Evolutionary conservation across 2,113 vertebrate species (phyloP).

Genomic region (Phyllostomus discolor): DNA sequence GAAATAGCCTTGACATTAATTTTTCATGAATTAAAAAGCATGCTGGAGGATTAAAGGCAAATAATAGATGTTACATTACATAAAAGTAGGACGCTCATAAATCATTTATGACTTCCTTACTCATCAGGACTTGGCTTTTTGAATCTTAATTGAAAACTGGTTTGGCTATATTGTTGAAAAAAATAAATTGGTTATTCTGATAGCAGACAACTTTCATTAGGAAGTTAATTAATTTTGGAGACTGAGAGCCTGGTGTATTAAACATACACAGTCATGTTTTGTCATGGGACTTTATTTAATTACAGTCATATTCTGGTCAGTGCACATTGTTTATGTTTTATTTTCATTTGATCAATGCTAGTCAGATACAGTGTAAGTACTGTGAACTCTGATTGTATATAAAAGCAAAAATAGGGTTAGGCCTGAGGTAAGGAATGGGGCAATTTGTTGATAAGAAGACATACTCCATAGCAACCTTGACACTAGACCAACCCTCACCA

Average conservation of each 20-base stretch:
- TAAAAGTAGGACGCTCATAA: slow-evolving; percentile 73
- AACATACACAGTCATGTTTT: slow-evolving; percentile 58
- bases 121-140: slow-evolving; percentile 70
- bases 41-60: slow-evolving; percentile 72
- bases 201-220: slow-evolving; percentile 77
- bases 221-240: slow-evolving; percentile 79
- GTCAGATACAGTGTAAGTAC: background rate
- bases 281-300: slow-evolving; percentile 67
- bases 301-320: slow-evolving; percentile 54
- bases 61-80: slow-evolving; percentile 75
- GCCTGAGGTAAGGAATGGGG: background rate
- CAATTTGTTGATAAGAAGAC: background rate
- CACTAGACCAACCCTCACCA: background rate
- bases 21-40: slow-evolving; percentile 73
- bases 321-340: slow-evolving; percentile 47
- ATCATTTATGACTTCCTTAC: slow-evolving; percentile 76
- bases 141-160: slow-evolving; percentile 78
- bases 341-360: slow-evolving; percentile 51
- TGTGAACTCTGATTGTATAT: background rate
- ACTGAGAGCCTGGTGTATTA: slow-evolving; percentile 57
- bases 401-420: background rate
- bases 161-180: slow-evolving; percentile 72
- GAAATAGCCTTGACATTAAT: slow-evolving; percentile 69
- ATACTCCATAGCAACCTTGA: background rate
- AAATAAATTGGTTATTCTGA: slow-evolving; percentile 76